Base-by-base conservation (phyloP, 2,888 invertebrate species). In the Epicampocera succincta region DNA sequence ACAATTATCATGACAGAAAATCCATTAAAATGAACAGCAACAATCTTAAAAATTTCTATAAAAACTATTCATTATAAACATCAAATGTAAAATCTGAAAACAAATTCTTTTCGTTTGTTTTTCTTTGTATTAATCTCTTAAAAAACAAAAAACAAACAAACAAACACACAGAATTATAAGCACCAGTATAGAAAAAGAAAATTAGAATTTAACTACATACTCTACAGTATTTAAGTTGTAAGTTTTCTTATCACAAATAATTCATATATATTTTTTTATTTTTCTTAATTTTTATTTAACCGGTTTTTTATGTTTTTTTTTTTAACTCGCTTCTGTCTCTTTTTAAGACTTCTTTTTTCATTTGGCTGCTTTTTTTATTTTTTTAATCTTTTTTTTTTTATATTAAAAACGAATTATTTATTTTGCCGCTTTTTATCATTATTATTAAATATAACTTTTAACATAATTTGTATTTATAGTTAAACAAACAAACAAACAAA, bases 161-260 rank as follows among this genome's bases (percentile, higher is more conserved):
- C 3, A 44, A 2, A 44, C 48, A 75, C 38, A 71, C 66, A 76
- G 61, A 72, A 71, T 52, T 78, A 77, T 65, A 74, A 76, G 60
- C 58, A 72, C 46, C 76, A 72, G 66, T 81, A 73, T 61, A 46
- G 1, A 15, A 15, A 60, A 40, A 80, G 50, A 66, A 46, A 69
- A 72, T 61, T 83, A 79, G 72, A 72, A 72, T 72, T 79, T 68
- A 72, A 80, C 46, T 54, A 77, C 77, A 68, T 83, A 77, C 75
- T 72, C 33, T 83, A 72, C 76, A 80, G 76, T 80, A 76, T 83
- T 80, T 83, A 80, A 73, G 63, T 83, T 76, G 40, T 82, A 75
- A 71, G 75, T 76, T 75, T 61, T 65, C 65, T 79, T 74, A 60
- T 82, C 65, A 82, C 78, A 74, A 69, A 73, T 46, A 66, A 71